Percentiles rank a stretch among this genome's conserved stretches.
Evolutionary conservation across 2,888 invertebrate species (phyloP).

Genomic region (Caenorhabditis wallacei): DNA sequence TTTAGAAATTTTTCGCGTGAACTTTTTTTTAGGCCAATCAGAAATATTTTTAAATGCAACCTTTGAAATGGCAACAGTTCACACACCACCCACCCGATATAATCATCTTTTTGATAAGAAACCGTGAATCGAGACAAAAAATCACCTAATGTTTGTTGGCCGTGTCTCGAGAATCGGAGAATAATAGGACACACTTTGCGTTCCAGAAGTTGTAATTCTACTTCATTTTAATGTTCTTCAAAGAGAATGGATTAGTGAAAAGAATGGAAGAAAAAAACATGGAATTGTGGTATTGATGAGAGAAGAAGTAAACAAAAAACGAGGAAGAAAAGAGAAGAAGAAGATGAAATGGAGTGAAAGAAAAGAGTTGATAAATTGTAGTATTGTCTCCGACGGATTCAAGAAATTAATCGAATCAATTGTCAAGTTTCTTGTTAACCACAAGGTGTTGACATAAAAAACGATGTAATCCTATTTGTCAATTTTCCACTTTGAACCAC

Average conservation of each 20-base stretch:
- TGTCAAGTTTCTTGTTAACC: slow-evolving; percentile 14
- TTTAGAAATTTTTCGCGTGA: slow-evolving; percentile 15
- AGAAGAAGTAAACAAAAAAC: slow-evolving; percentile 31
- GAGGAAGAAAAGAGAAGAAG: neutral
- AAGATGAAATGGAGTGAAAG: neutral
- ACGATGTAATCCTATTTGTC: slow-evolving; percentile 5
- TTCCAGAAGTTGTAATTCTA: slow-evolving; percentile 34
- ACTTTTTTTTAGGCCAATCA: slow-evolving; percentile 15
- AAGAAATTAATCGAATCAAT: slow-evolving; percentile 46
- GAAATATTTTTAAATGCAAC: neutral
- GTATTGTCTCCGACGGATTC: neutral
- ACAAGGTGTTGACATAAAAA: slow-evolving; percentile 1
- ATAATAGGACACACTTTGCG: neutral
- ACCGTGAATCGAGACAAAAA: slow-evolving; percentile 61
- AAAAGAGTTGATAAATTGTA: neutral
- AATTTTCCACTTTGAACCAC: neutral
- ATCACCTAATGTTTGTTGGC: slow-evolving; percentile 64
- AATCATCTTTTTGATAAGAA: slow-evolving; percentile 43
- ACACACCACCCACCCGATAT: slow-evolving; percentile 50
- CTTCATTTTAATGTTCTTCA: slow-evolving; percentile 10
- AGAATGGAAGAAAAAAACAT: slow-evolving; percentile 3
- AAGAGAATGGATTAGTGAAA: slow-evolving; percentile 9
- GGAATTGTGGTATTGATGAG: slow-evolving; percentile 12
- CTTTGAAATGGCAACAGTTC: slow-evolving; percentile 55
- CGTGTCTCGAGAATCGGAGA: slow-evolving; percentile 21